These are phyloP conservation scores for Corythoichthys intestinalis DNA, from an alignment of 2,113 vertebrate genomes.

Conservation along the genomic window DNA sequence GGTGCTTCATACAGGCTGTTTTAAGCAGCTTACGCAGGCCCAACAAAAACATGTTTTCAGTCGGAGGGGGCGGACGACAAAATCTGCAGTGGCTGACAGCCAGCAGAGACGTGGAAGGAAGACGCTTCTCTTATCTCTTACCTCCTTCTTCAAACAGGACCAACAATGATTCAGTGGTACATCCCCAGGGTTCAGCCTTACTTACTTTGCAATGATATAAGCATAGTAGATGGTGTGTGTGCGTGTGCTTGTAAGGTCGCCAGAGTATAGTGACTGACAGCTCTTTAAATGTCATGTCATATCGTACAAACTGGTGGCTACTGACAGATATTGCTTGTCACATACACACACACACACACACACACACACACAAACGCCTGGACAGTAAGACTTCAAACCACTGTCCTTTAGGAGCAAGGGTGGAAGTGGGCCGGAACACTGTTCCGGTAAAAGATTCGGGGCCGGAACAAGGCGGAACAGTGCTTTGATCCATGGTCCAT, in stretches of 20 bases:
- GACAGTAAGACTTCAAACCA: background rate
- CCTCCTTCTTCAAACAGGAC: constrained; percentile 34
- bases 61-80: constrained; percentile 4
- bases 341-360: constrained; percentile 11
- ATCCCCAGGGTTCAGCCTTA: background rate
- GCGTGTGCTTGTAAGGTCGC: constrained; percentile 16
- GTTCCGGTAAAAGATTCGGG: background rate
- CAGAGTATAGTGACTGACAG: constrained; percentile 39
- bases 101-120: background rate
- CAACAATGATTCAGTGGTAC: constrained; percentile 2
- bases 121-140: constrained; percentile 10
- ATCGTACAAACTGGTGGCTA: constrained; percentile 16
- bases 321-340: constrained; percentile 34
- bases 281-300: constrained; percentile 31
- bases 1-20: background rate
- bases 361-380: background rate
- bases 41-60: constrained; percentile 9
- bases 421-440: too few species aligned
- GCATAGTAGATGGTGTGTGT: background rate
- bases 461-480: too few species aligned
- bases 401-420: background rate
- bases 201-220: constrained; percentile 6
- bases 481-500: too few species aligned
- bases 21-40: constrained; percentile 1
- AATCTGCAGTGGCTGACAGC: constrained; percentile 24